Evolutionary conservation across 2,113 vertebrate genomes (phyloP).

Genomic region (Loxodonta africana): DNA sequence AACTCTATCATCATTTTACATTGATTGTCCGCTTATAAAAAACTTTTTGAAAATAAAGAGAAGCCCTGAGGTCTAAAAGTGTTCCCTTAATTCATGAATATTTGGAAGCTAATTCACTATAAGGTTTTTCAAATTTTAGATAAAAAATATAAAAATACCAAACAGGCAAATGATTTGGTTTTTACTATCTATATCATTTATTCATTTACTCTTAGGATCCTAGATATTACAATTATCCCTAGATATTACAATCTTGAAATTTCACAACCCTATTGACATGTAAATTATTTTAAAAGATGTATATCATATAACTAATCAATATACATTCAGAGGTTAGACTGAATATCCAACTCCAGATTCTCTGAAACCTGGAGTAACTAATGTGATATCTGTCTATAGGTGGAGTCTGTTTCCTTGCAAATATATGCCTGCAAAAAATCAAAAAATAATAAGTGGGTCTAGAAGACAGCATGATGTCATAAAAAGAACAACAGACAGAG

Average conservation of each 20-base stretch:
- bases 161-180: not conserved
- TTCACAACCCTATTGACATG: not conserved
- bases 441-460: not conserved
- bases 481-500: not conserved
- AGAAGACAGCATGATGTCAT: conserved; percentile 17
- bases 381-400: not conserved
- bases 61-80: not conserved
- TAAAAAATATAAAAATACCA: not conserved
- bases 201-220: not conserved
- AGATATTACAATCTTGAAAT: not conserved
- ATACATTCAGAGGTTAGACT: not conserved
- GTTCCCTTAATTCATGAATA: conserved; percentile 37
- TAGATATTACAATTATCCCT: not conserved
- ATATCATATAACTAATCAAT: not conserved
- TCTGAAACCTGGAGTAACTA: not conserved
- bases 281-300: conserved; percentile 23
- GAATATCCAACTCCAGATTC: not conserved
- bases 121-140: not conserved
- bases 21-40: not conserved
- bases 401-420: conserved; percentile 27
- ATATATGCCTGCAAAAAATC: not conserved
- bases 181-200: not conserved
- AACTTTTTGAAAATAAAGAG: conserved; percentile 1
- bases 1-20: conserved; percentile 15
- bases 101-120: not conserved